Base-by-base conservation (phyloP, 2,797 vertebrate species). In the Diplodus sargus region DNA sequence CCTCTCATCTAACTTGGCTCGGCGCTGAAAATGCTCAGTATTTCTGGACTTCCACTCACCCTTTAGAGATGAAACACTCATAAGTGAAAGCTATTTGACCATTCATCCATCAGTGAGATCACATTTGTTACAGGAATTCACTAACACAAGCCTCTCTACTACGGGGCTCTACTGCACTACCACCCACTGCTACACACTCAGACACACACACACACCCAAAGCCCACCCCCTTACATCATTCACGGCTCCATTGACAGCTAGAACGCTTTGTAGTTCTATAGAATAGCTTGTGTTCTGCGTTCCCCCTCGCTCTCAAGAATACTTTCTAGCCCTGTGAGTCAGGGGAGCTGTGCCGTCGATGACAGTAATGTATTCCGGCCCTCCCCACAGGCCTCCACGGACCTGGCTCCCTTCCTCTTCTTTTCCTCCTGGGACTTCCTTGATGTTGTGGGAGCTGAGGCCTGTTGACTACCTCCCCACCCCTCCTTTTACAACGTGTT, bases 321-420 rank as follows among this genome's bases (percentile, higher is more conserved):
- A 70, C 57, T 82, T 86, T 90, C 53, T 54, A 72, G 49, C 57
- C 74, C 59, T 79, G 61, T 75, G 87, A 84, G 81, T 85, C 68
- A 79, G 54, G 84, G 76, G 87, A 85, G 78, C 71, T 73, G 80
- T 79, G 79, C 82, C 64, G 69, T 25, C 71, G 43, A 70, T 87
- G 92, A 89, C 90, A 89, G 82, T 91, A 93, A 94, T 92, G 78
- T 88, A 94, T 94, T 88, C 91, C 3, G 71, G 53, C 76, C 57
- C 71, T 84, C 85, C 83, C 79, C 17, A 13, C 20, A 73, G 84
- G 80, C 76, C 88, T 83, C 87, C 67, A 47, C 42, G 89, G 92
- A 88, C 90, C 80, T 78, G 81, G 84, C 85, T 90, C 80, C 74
- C 87, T 79, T 84, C 65, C 83, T 87, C 71, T 65, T 63, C 77